Conservation (phyloP, 1,140 invertebrate genomes). For the Saccostrea echinata region DNA sequence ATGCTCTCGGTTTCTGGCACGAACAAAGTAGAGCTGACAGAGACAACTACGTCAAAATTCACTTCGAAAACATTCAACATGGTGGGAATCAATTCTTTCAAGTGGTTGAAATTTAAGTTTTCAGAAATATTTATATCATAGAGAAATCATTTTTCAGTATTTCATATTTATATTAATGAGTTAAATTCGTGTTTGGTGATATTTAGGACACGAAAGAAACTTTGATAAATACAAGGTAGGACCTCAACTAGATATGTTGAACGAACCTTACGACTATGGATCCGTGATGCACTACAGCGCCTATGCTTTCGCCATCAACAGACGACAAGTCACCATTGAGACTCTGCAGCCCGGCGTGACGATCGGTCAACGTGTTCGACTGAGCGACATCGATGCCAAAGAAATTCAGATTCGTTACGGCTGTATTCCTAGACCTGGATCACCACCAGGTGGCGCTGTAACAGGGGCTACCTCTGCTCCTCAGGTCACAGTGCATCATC, state of each 20-base stretch:
- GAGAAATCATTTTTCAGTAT: too few species aligned
- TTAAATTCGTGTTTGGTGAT: neutral
- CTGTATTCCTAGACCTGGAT: slow-evolving; percentile 52
- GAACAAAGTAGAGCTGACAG: slow-evolving; percentile 78
- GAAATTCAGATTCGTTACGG: slow-evolving; percentile 66
- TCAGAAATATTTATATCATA: neutral
- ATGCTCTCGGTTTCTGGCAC: slow-evolving; percentile 78
- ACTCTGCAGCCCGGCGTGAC: slow-evolving; percentile 60
- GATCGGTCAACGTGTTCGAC: slow-evolving; percentile 63
- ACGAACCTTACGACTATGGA: slow-evolving; percentile 92
- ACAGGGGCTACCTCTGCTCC: slow-evolving; percentile 27
- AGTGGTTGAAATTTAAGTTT: neutral
- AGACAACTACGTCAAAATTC: slow-evolving; percentile 76
- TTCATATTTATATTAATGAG: too few species aligned
- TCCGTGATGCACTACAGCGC: slow-evolving; percentile 98
- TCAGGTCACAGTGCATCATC: neutral
- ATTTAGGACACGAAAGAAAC: slow-evolving; percentile 68
- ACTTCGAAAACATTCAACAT: slow-evolving; percentile 75
- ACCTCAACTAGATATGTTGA: slow-evolving; percentile 65
- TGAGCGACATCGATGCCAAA: slow-evolving; percentile 64
- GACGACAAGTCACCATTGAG: slow-evolving; percentile 81
- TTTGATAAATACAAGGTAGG: slow-evolving; percentile 68
- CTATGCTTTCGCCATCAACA: slow-evolving; percentile 90
- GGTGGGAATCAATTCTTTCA: slow-evolving; percentile 56
- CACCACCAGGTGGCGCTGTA: neutral